Conservation (phyloP, 2,113 vertebrate species). For the Varanus komodoensis region DNA sequence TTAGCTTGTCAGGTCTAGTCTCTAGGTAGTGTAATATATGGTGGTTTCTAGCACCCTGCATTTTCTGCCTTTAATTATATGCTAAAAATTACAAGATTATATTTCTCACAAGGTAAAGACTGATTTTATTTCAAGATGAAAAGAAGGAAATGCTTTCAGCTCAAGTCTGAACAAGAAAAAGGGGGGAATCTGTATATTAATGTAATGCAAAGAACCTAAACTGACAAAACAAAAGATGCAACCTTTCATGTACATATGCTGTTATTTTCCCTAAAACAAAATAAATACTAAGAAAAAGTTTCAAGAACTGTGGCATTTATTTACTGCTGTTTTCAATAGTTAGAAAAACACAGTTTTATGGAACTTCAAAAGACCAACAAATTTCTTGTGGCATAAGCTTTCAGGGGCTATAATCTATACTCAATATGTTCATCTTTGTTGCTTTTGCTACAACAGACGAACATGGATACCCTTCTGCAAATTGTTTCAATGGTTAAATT, state of each 20-base stretch:
- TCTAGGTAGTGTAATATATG: conserved; percentile 31
- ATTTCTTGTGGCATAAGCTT: too few relatives aligned
- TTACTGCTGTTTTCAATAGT: conserved; percentile 8
- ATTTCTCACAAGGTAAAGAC: conserved; percentile 19
- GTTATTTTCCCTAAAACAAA: conserved; percentile 22
- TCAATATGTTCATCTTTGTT: background rate
- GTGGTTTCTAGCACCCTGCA: conserved; percentile 28
- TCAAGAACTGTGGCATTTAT: background rate
- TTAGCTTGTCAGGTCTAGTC: conserved; percentile 29
- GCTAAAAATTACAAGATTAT: conserved; percentile 29
- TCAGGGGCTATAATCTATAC: background rate
- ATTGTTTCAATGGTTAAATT: background rate
- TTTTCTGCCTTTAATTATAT: conserved; percentile 48
- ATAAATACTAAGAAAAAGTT: conserved; percentile 23
- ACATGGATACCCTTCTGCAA: background rate
- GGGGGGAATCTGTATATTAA: background rate
- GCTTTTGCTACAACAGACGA: background rate
- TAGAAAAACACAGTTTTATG: background rate
- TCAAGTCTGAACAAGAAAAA: conserved; percentile 22
- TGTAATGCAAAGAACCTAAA: background rate
- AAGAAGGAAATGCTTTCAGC: background rate
- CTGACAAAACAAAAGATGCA: background rate
- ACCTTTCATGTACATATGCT: background rate
- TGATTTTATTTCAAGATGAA: conserved; percentile 21
- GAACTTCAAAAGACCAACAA: too few relatives aligned